Evolutionary conservation across 2,797 vertebrate genomes (phyloP).

Genomic region (Lithobates pipiens): DNA sequence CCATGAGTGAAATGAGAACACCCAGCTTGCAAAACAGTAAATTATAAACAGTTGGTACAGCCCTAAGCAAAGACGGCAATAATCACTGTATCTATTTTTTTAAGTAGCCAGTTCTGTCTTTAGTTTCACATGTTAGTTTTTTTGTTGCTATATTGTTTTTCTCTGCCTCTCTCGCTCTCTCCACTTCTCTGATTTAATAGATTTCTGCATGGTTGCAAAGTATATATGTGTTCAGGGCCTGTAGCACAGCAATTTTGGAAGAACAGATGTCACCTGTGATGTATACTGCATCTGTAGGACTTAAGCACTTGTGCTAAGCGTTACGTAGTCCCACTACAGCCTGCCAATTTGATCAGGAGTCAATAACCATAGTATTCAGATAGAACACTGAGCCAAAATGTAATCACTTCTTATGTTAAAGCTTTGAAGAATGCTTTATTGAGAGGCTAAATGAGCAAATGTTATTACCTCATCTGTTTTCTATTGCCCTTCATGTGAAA

Average conservation of each 20-base stretch:
- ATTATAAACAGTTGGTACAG: slow-evolving; percentile 77
- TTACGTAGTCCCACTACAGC: slow-evolving; percentile 46
- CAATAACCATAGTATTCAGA: slow-evolving; percentile 58
- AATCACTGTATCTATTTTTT: slow-evolving; percentile 74
- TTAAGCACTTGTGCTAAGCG: slow-evolving; percentile 52
- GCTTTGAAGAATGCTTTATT: slow-evolving; percentile 62
- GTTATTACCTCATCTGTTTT: slow-evolving; percentile 60
- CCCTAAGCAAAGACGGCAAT: slow-evolving; percentile 74
- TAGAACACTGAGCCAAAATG: slow-evolving; percentile 54
- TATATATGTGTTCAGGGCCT: slow-evolving; percentile 68
- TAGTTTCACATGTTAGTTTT: slow-evolving; percentile 70
- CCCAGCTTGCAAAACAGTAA: slow-evolving; percentile 75
- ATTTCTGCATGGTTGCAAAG: slow-evolving; percentile 68
- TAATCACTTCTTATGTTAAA: slow-evolving; percentile 62
- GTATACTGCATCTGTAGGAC: slow-evolving; percentile 63
- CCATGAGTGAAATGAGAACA: slow-evolving; percentile 76
- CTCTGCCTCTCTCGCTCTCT: slow-evolving; percentile 66
- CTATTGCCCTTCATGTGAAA: slow-evolving; percentile 39
- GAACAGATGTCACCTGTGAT: slow-evolving; percentile 70
- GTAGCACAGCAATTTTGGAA: slow-evolving; percentile 66
- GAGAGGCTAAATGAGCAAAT: slow-evolving; percentile 51
- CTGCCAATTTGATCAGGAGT: slow-evolving; percentile 59
- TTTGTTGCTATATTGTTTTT: slow-evolving; percentile 58
- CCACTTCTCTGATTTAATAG: slow-evolving; percentile 72
- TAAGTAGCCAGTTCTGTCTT: slow-evolving; percentile 73